Conservation (phyloP, 2,797 vertebrate genomes). For the Schizothorax lantsangensis region DNA sequence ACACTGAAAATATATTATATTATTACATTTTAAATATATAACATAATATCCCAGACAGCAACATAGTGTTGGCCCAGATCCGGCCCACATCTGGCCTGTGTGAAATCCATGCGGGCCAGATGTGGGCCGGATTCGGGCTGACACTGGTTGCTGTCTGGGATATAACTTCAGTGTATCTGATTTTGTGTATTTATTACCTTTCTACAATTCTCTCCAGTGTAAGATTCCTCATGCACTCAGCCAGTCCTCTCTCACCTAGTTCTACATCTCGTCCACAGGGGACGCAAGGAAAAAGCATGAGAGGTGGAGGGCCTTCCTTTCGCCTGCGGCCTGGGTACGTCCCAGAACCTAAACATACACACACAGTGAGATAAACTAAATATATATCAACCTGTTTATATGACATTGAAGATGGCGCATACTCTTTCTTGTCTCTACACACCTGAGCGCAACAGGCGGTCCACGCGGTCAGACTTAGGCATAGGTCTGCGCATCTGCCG, state of each 20-base stretch:
- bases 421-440: constrained; percentile 18
- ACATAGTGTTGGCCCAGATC: no score
- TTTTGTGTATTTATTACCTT: constrained; percentile 72
- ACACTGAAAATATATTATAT: neutral
- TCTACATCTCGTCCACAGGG: constrained; percentile 91
- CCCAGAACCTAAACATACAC: constrained; percentile 80
- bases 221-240: constrained; percentile 93
- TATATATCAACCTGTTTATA: neutral
- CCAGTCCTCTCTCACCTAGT: constrained; percentile 90
- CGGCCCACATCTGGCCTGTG: no score
- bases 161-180: neutral
- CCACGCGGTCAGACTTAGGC: constrained; percentile 89
- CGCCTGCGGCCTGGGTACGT: constrained; percentile 90
- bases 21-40: neutral
- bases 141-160: no score
- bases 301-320: constrained; percentile 81
- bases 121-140: no score
- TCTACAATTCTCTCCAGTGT: constrained; percentile 95
- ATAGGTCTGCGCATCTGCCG: constrained; percentile 85
- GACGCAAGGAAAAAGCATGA: constrained; percentile 88
- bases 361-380: neutral
- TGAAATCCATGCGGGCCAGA: no score
- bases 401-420: neutral
- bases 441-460: constrained; percentile 92
- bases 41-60: no score